phyloP scores from a whole-genome alignment of 2,113 vertebrate genomes.

The Hoplias malabaricus region DNA sequence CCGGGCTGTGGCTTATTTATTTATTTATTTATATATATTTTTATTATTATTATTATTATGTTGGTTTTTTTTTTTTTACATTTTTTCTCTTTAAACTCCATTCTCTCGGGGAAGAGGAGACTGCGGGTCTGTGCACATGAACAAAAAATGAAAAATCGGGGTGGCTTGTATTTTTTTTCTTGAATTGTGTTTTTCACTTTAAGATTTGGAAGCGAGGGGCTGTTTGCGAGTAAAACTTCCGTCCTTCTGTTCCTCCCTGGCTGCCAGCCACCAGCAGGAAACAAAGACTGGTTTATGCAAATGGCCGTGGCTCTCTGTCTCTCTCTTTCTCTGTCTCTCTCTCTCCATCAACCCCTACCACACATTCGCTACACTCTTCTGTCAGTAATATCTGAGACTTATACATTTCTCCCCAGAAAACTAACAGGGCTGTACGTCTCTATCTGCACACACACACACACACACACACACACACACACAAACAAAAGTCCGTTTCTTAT shows the following conservation, averaged over 20 bases:
- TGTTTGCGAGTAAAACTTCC: slow-evolving; percentile 78
- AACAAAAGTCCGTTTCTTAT: not conserved
- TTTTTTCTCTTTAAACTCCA: not conserved
- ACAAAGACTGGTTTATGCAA: slow-evolving; percentile 82
- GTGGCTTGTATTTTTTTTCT: slow-evolving; percentile 56
- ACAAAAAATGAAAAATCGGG: slow-evolving; percentile 52
- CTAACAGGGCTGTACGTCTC: not conserved
- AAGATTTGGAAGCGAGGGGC: slow-evolving; percentile 72
- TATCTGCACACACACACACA: slow-evolving; percentile 34
- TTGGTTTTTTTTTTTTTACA: not conserved
- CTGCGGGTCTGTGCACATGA: slow-evolving; percentile 43
- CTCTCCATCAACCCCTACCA: slow-evolving; percentile 54
- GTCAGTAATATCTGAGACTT: slow-evolving; percentile 31
- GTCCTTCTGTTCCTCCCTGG: slow-evolving; percentile 77
- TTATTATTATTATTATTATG: too few relatives aligned
- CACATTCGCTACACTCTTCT: slow-evolving; percentile 41
- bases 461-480: slow-evolving; percentile 24
- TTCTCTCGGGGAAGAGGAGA: slow-evolving; percentile 50
- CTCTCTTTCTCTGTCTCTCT: slow-evolving; percentile 60
- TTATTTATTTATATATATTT: too few relatives aligned
- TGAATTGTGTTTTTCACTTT: slow-evolving; percentile 54
- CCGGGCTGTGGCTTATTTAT: too few relatives aligned
- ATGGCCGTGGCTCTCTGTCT: slow-evolving; percentile 67
- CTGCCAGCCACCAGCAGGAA: slow-evolving; percentile 73
- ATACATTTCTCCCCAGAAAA: slow-evolving; percentile 38